Conservation (phyloP, 2,888 invertebrate genomes). For the Caenorhabditis drosophilae region DNA sequence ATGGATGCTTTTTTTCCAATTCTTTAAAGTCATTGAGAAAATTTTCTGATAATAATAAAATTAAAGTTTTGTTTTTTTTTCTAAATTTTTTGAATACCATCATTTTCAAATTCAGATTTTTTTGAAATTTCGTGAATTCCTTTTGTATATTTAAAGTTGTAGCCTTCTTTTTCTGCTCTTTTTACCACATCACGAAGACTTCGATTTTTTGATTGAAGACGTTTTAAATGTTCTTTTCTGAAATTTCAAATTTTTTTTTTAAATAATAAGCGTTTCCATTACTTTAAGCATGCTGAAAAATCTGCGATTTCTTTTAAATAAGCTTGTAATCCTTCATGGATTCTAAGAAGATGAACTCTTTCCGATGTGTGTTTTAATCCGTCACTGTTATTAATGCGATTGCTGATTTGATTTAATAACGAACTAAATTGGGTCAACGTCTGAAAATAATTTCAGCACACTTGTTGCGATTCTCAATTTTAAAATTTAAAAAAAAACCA, state of each 20-base stretch:
- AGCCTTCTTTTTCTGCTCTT: slow-evolving; percentile 16
- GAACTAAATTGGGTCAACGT: slow-evolving; percentile 24
- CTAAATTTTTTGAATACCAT: neutral
- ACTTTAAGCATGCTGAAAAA: slow-evolving; percentile 22
- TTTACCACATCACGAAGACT: slow-evolving; percentile 16
- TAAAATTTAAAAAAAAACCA: slow-evolving; percentile 9
- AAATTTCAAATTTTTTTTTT: neutral
- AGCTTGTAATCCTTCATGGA: slow-evolving; percentile 23
- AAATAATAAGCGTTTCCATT: neutral
- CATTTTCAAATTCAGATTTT: no score
- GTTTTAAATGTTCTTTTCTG: slow-evolving; percentile 27
- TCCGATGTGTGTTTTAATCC: slow-evolving; percentile 26
- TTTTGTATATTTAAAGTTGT: slow-evolving; percentile 15
- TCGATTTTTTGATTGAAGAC: slow-evolving; percentile 21
- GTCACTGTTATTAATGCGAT: slow-evolving; percentile 26
- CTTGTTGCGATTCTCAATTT: no score
- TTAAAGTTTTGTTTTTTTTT: neutral
- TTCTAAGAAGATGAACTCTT: slow-evolving; percentile 23
- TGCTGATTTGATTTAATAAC: slow-evolving; percentile 25
- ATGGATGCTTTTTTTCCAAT: slow-evolving; percentile 10
- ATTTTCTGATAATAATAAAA: slow-evolving; percentile 8
- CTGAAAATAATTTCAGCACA: slow-evolving; percentile 9
- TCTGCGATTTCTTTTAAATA: slow-evolving; percentile 32
- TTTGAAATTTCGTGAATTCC: slow-evolving; percentile 20
- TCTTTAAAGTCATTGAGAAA: slow-evolving; percentile 8